Evolutionary conservation across 2,113 vertebrate species (phyloP).

Genomic region (Ascaphus truei): DNA sequence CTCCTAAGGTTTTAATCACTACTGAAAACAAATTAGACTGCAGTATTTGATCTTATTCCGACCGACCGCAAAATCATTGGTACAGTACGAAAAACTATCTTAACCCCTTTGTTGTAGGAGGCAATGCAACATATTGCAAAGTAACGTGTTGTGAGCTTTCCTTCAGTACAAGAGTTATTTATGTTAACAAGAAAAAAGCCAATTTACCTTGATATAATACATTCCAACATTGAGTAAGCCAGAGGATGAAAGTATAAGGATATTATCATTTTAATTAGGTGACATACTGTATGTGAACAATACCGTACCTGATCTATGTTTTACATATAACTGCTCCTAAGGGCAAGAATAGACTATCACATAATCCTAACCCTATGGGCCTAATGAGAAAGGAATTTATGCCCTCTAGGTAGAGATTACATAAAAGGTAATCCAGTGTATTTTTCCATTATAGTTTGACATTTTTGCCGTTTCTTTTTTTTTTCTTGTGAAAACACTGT

Average conservation of each 20-base stretch:
- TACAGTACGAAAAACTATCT: background rate
- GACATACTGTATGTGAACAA: background rate
- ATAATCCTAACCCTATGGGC: conserved; percentile 6
- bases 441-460: conserved; percentile 9
- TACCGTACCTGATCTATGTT: background rate
- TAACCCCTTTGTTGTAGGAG: background rate
- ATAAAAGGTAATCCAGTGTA: conserved; percentile 8
- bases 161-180: too few relatives aligned
- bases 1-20: background rate
- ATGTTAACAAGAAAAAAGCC: background rate
- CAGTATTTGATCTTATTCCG: background rate
- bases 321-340: background rate
- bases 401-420: conserved; percentile 20
- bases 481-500: background rate
- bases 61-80: background rate
- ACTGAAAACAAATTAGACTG: background rate
- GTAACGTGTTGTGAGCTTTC: too few relatives aligned
- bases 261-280: background rate
- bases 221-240: background rate
- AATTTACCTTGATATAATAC: background rate
- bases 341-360: background rate
- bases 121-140: background rate
- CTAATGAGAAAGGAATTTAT: conserved; percentile 3
- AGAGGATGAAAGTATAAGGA: background rate
- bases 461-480: background rate